These are phyloP conservation scores for Ectropis grisescens DNA, from an alignment of 1,140 invertebrate species.

Conservation along the genomic window DNA sequence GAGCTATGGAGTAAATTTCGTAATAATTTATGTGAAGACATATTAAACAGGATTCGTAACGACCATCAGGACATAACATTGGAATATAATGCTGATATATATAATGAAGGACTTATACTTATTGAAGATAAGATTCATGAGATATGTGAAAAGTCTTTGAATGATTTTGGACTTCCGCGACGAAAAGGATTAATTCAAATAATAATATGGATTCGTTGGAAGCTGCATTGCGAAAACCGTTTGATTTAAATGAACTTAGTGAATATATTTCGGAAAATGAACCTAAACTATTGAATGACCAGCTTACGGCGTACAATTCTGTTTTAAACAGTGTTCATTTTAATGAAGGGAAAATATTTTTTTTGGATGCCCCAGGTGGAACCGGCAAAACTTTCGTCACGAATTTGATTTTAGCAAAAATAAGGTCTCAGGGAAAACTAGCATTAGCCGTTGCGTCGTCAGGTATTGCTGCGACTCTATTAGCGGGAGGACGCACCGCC, in stretches of 20 bases:
- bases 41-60: too few species aligned
- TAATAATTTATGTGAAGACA: background rate
- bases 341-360: too few species aligned
- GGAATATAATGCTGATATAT: too few species aligned
- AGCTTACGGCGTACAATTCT: too few species aligned
- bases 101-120: slow-evolving; percentile 6
- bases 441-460: background rate
- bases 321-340: too few species aligned
- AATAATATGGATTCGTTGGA: slow-evolving; percentile 8
- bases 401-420: slow-evolving; percentile 4
- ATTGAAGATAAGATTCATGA: slow-evolving; percentile 2
- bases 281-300: too few species aligned
- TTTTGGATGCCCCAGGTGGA: slow-evolving; percentile 7
- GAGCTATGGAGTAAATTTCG: background rate
- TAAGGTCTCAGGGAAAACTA: slow-evolving; percentile 4
- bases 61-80: too few species aligned
- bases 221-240: too few species aligned
- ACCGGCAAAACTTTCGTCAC: slow-evolving; percentile 7
- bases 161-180: too few species aligned
- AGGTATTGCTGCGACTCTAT: background rate
- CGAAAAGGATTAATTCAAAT: slow-evolving; percentile 6
- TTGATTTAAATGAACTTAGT: too few species aligned
- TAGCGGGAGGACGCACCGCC: background rate
- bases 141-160: slow-evolving; percentile 2
- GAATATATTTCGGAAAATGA: too few species aligned